A percentile compares a stretch with the other conserved stretches of the same genome.
phyloP scores from a whole-genome alignment of 2,888 invertebrate genomes.

The Hirtodrosophila cameraria region DNA sequence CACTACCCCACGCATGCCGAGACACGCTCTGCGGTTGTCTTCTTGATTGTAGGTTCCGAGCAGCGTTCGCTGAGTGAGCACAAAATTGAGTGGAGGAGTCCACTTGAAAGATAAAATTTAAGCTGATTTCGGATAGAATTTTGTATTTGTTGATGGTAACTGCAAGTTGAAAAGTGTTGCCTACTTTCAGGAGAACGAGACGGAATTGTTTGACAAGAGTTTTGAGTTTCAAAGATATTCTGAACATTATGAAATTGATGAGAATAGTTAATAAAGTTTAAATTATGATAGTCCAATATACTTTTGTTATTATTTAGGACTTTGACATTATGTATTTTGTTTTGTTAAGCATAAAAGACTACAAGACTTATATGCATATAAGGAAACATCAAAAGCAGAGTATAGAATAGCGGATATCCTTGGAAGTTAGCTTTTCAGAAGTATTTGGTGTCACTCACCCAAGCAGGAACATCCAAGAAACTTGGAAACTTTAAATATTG shows the following conservation, averaged over 20 bases:
- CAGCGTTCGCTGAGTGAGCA: constrained; percentile 44
- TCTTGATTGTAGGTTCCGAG: constrained; percentile 37
- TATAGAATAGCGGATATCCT: too few species aligned
- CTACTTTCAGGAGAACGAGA: constrained; percentile 20
- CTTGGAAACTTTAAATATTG: too few species aligned
- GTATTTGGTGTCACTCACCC: too few species aligned
- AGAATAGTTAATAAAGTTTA: constrained; percentile 9
- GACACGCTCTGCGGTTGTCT: constrained; percentile 45
- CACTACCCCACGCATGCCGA: constrained; percentile 25
- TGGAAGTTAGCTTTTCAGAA: too few species aligned
- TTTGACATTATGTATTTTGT: too few species aligned
- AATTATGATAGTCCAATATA: not conserved
- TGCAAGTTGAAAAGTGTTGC: constrained; percentile 24
- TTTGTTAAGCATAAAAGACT: too few species aligned
- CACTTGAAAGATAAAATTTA: constrained; percentile 61
- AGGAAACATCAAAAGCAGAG: not conserved
- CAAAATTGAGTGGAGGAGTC: constrained; percentile 50
- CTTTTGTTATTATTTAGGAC: too few species aligned
- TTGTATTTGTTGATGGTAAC: constrained; percentile 18
- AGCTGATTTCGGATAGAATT: constrained; percentile 43
- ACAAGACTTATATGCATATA: not conserved
- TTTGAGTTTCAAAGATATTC: constrained; percentile 2
- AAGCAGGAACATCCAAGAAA: too few species aligned
- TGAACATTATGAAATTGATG: constrained; percentile 12
- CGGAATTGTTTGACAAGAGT: constrained; percentile 28